phyloP scores from a whole-genome alignment of 2,113 vertebrate genomes.

The Sula dactylatra region DNA sequence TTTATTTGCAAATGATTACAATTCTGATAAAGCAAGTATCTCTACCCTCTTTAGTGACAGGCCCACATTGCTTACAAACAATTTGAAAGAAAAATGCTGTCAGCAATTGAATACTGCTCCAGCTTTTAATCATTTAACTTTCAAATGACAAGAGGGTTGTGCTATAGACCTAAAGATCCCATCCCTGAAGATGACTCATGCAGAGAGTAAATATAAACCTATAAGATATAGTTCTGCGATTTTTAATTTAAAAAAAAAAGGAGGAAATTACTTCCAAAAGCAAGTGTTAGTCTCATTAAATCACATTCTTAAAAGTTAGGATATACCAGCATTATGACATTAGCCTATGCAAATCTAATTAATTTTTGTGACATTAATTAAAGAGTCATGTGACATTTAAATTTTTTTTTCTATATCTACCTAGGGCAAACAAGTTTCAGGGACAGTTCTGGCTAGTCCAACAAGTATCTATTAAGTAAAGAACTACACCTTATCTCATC shows the following conservation, averaged over 20 bases:
- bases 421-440: not conserved
- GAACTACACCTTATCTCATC: not conserved
- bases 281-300: not conserved
- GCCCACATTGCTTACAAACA: not conserved
- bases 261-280: not conserved
- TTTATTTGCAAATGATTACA: not conserved
- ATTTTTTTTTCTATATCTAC: not conserved
- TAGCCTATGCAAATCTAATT: not conserved
- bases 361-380: not conserved
- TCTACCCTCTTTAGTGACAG: not conserved
- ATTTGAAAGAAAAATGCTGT: not conserved
- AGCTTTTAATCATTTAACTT: not conserved
- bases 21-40: not conserved
- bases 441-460: not conserved
- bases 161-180: not conserved
- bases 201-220: not conserved
- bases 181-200: not conserved
- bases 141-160: not conserved
- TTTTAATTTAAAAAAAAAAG: not conserved
- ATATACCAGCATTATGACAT: not conserved
- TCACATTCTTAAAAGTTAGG: not conserved
- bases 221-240: not conserved
- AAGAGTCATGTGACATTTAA: not conserved
- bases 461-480: not conserved
- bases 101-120: not conserved